A percentile compares a stretch with the other conserved stretches of the same genome.
These are phyloP conservation scores for Eristalis arbustorum DNA, from an alignment of 2,888 invertebrate species.

Conservation along the genomic window DNA sequence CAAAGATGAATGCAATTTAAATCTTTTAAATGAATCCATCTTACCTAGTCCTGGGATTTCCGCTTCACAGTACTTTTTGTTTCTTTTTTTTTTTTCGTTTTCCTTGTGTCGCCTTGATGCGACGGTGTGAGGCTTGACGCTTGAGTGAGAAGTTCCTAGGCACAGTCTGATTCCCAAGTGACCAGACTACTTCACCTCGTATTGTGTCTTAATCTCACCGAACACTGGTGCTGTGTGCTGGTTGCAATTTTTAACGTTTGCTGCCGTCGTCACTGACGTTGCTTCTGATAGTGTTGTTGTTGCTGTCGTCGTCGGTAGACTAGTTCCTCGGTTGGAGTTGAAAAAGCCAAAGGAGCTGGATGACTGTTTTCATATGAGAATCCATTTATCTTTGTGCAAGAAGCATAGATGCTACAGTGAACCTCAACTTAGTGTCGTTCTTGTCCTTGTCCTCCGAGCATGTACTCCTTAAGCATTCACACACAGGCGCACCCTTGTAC, in stretches of 20 bases:
- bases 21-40: conserved; percentile 58
- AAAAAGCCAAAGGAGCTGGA: conserved; percentile 51
- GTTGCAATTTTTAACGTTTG: conserved; percentile 64
- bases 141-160: conserved; percentile 47
- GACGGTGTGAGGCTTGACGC: conserved; percentile 41
- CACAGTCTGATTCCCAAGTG: conserved; percentile 65
- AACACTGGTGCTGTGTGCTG: conserved; percentile 17
- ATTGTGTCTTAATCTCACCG: conserved; percentile 13
- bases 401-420: conserved; percentile 50
- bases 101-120: conserved; percentile 5
- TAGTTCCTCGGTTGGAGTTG: conserved; percentile 40
- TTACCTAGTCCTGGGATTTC: conserved; percentile 61
- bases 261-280: conserved; percentile 50
- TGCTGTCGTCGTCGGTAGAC: conserved; percentile 13
- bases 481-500: conserved; percentile 10
- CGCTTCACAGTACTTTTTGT: conserved; percentile 2
- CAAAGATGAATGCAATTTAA: conserved; percentile 53
- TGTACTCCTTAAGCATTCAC: conserved; percentile 19
- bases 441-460: conserved; percentile 49
- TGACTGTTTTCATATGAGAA: conserved; percentile 67
- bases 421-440: conserved; percentile 21
- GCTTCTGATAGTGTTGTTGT: conserved; percentile 30
- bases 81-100: neutral
- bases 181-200: conserved; percentile 62
- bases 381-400: conserved; percentile 69